Base-by-base conservation (phyloP, 2,113 vertebrate species). In the Eurystomus gularis region DNA sequence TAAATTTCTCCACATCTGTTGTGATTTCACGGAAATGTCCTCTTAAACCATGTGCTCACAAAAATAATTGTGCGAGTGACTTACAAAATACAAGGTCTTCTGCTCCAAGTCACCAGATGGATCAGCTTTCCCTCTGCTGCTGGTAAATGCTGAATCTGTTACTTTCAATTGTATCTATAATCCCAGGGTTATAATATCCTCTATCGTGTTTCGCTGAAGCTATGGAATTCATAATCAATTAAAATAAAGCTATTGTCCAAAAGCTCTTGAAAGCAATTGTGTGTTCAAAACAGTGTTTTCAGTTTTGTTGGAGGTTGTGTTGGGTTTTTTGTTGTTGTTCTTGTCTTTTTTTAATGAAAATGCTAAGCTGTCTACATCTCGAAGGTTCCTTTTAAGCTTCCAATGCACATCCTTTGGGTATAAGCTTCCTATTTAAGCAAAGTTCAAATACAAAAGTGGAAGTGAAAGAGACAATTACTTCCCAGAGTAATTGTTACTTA, bases 141-240 rank as follows among this genome's bases (percentile, higher is more conserved):
- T 92, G 80, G 81, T 60, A 86, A 96, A 92, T 73, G 89, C 77
- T 94, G 82, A 93, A 82, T 66, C 33, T 49, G 81, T 91, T 91
- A 92, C 86, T 96, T 94, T 73, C 90, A 92, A 95, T 78, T 90
- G 95, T 85, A 76, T 86, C 79, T 76, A 42, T 95, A 97, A 94
- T 89, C 62, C 91, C 5, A 44, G 68, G 57, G 58, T 70, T 94
- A 28, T 54, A 77, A 93, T 49, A 91, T 66, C 77, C 83, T 73
- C 75, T 80, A 29, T 58, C 70, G 3, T 46, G 77, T 88, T 95
- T 86, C 0, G 6, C 72, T 79, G 84, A 96, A 95, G 60, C 82
- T 94, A 49, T 81, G 76, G 62, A 76, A 97, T 72, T 93, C 66
- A 86, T 65, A 91, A 65, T 33, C 80, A 85, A 69, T 79, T 89